These are phyloP conservation scores for Acipenser transmontanus DNA, from an alignment of 2,797 vertebrate genomes.

Conservation along the genomic window DNA sequence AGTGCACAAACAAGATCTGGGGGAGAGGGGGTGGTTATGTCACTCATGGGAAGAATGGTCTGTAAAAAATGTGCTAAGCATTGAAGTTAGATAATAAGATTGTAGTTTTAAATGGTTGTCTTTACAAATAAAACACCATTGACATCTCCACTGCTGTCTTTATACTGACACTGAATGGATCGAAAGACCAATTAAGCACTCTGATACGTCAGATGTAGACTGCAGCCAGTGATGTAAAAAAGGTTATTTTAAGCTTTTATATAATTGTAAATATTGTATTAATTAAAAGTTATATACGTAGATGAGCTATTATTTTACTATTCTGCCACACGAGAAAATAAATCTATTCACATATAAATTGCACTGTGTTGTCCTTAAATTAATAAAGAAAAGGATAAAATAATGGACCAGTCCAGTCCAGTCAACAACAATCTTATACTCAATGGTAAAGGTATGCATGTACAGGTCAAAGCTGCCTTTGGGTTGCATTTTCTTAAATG, in stretches of 20 bases:
- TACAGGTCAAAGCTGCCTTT: slow-evolving; percentile 19
- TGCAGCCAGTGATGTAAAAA: slow-evolving; percentile 22
- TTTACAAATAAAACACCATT: background rate
- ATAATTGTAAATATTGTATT: slow-evolving; percentile 57
- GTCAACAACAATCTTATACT: background rate
- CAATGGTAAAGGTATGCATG: too few relatives aligned
- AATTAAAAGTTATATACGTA: slow-evolving; percentile 56
- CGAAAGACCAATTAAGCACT: slow-evolving; percentile 48
- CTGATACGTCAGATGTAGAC: slow-evolving; percentile 27
- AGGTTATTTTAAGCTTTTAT: slow-evolving; percentile 48
- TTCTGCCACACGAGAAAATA: background rate
- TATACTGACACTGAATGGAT: background rate
- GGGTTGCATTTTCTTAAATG: slow-evolving; percentile 20
- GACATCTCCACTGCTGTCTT: background rate
- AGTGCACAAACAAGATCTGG: too few relatives aligned
- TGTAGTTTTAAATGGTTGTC: background rate
- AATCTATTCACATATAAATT: too few relatives aligned
- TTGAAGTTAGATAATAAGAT: too few relatives aligned
- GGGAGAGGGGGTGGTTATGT: slow-evolving; percentile 12
- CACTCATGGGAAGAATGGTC: background rate
- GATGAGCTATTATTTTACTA: slow-evolving; percentile 39
- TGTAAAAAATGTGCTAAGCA: background rate
- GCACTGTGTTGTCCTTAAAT: slow-evolving; percentile 8
- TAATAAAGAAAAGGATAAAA: slow-evolving; percentile 3
- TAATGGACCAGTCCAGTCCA: slow-evolving; percentile 9